Evolutionary conservation across 2,113 vertebrate genomes (phyloP).

Genomic region (Prinia subflava): DNA sequence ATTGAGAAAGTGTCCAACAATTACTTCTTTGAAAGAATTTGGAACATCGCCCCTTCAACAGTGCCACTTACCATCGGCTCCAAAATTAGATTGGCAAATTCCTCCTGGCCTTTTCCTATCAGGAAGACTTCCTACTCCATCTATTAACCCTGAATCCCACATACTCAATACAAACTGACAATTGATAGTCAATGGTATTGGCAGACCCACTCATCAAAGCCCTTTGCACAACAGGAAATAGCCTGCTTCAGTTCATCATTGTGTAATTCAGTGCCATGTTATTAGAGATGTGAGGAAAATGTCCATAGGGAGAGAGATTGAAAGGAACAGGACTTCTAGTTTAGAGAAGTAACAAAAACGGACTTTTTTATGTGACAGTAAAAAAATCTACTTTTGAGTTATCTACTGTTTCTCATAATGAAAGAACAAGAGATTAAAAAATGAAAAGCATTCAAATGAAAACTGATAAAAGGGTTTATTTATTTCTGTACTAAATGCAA

Average conservation of each 20-base stretch:
- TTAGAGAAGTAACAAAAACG: background rate
- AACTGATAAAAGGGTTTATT: constrained; percentile 39
- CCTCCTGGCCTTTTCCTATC: constrained; percentile 24
- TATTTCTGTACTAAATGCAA: background rate
- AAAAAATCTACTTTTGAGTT: background rate
- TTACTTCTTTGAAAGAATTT: constrained; percentile 39
- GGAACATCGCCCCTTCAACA: background rate
- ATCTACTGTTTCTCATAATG: constrained; percentile 14
- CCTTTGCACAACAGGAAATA: constrained; percentile 8
- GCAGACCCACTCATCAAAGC: background rate
- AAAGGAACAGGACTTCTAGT: background rate
- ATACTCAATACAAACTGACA: background rate
- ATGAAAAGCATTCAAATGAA: constrained; percentile 1
- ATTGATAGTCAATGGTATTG: constrained; percentile 11
- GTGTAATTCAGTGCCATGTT: background rate
- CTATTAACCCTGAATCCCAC: background rate
- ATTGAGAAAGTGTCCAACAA: constrained; percentile 39
- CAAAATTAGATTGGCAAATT: constrained; percentile 49
- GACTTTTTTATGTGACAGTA: background rate
- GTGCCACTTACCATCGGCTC: background rate
- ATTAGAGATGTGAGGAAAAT: background rate
- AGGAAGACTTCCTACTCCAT: background rate
- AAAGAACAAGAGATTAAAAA: constrained; percentile 28
- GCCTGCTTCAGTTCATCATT: background rate
- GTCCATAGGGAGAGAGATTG: background rate